A percentile compares a stretch with the other conserved stretches of the same genome.
phyloP scores from a whole-genome alignment of 2,797 vertebrate species.

The Vespertilio murinus region DNA sequence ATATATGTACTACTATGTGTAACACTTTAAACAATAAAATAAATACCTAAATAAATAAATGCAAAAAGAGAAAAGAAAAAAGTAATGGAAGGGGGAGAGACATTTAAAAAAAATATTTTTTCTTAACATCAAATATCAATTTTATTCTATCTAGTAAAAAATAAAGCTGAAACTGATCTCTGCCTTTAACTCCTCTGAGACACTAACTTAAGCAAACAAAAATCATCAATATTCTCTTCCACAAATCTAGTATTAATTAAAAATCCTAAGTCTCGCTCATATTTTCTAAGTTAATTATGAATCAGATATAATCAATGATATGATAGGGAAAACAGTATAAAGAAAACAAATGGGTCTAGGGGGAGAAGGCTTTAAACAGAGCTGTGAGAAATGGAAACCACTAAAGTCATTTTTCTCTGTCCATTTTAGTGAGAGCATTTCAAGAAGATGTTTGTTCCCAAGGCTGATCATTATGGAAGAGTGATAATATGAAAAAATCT shows the following conservation, averaged over 20 bases:
- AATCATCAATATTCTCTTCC: slow-evolving; percentile 1
- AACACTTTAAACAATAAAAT: too few relatives aligned
- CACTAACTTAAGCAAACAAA: not conserved
- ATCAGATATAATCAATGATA: slow-evolving; percentile 49
- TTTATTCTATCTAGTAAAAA: not conserved
- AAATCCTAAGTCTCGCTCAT: slow-evolving; percentile 47
- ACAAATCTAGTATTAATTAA: not conserved
- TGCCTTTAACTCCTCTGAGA: not conserved
- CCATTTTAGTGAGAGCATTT: slow-evolving; percentile 38
- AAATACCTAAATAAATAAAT: too few relatives aligned
- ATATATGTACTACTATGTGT: too few relatives aligned
- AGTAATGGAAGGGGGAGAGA: not conserved
- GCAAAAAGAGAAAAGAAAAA: too few relatives aligned
- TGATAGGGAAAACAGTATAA: slow-evolving; percentile 50
- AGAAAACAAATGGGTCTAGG: slow-evolving; percentile 44
- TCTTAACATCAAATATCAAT: not conserved
- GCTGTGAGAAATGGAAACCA: not conserved
- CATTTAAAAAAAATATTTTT: not conserved
- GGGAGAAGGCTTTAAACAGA: not conserved
- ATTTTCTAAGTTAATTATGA: slow-evolving; percentile 60
- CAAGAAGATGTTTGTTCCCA: not conserved
- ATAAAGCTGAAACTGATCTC: not conserved
- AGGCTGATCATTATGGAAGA: not conserved
- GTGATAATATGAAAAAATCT: not conserved
- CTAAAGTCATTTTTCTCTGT: slow-evolving; percentile 48